These are phyloP conservation scores for Mormyrops boulengeri DNA, from an alignment of 2,797 vertebrate genomes.

Conservation along the genomic window DNA sequence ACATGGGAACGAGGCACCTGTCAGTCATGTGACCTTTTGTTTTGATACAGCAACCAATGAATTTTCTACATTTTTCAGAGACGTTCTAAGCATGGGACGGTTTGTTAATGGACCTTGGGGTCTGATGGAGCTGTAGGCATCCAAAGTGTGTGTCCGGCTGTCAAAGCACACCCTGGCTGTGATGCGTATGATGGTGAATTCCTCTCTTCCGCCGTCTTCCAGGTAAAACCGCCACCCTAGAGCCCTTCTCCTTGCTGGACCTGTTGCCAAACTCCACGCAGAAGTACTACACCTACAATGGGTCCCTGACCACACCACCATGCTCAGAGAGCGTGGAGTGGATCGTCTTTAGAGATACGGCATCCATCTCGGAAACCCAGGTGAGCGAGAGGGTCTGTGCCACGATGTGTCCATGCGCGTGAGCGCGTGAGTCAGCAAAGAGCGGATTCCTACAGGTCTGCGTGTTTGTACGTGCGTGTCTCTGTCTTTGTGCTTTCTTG, in stretches of 20 bases:
- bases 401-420: neutral
- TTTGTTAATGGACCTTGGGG: neutral
- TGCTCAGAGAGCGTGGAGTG: conserved; percentile 89
- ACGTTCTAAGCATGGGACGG: neutral
- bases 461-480: neutral
- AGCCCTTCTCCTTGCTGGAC: conserved; percentile 69
- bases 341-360: conserved; percentile 86
- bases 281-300: conserved; percentile 91
- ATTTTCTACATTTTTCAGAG: neutral
- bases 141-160: neutral
- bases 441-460: neutral
- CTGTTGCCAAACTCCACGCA: conserved; percentile 84
- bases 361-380: conserved; percentile 74
- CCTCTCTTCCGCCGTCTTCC: conserved; percentile 6
- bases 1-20: neutral
- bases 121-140: neutral
- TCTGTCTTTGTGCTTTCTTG: neutral
- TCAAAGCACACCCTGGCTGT: neutral
- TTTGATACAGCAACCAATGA: neutral
- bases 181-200: neutral
- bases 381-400: conserved; percentile 33
- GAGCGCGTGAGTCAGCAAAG: neutral
- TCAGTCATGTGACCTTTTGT: neutral
- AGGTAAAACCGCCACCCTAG: conserved; percentile 76
- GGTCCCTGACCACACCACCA: conserved; percentile 86